Base-by-base conservation (phyloP, 2,113 vertebrate genomes). In the Chloropsis cyanopogon region DNA sequence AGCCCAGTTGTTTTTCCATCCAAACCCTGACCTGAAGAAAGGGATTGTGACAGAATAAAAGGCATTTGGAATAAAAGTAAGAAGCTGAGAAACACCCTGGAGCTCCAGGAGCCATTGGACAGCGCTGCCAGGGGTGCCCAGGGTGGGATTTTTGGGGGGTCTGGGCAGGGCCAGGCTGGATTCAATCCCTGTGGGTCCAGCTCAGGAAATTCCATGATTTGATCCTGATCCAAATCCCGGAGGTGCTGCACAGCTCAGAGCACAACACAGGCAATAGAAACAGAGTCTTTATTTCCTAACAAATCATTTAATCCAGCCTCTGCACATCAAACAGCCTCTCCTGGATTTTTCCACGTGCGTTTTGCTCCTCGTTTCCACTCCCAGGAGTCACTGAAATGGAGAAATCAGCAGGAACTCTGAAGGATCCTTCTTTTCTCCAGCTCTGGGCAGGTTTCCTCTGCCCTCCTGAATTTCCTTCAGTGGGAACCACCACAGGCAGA, bases 41-140 rank as follows among this genome's bases (percentile, higher is more conserved):
- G 44, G 39, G 21, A 35, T 22, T 82, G 23, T 12, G 60, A 5
- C 14, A 33, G 33, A 44, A 71, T 5, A 29, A 79, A 85, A 76
- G 29, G 16, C 3, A 49, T 47, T 63, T 60, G 50, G 31, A 49
- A 82, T 42, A 11, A 21, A n/a, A 86, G 17, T 2, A 28, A 64
- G 16, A 17, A n/a, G 46, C 31, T 33, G 20, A 49, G 72, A 47
- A 81, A 49, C 12, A 22, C 7, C 12, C 17, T 17, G 60, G 59
- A 49, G 69, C 70, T 33, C 49, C 69, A 41, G 69, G 28, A 59
- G 21, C 0, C 0, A 42, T 57, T 11, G 52, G 82, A 1, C 31
- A 26, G 0, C 1, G 3, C 23, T 56, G 0, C 50, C 70, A 57
- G 53, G 63, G 31, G 8, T 39, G 57, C 26, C 5, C 53, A 44